Percentiles rank a stretch among this genome's conserved stretches.
These are phyloP conservation scores for Drosophila murphyi DNA, from an alignment of 1,140 invertebrate genomes.

Conservation along the genomic window DNA sequence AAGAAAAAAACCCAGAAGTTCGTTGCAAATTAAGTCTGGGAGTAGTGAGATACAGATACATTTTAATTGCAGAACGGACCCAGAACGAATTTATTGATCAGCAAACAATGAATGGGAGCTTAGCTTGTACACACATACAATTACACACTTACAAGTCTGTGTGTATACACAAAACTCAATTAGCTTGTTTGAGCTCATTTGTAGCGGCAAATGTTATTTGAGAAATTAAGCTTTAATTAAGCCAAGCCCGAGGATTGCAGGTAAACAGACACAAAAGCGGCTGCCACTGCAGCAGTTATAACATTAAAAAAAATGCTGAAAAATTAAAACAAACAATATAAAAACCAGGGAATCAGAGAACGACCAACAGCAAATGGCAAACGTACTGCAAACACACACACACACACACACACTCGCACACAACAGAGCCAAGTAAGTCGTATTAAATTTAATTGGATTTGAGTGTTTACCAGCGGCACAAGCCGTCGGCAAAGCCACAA, in stretches of 20 bases:
- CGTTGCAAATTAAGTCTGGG: slow-evolving; percentile 31
- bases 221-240: slow-evolving; percentile 77
- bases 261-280: slow-evolving; percentile 52
- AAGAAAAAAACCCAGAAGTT: slow-evolving; percentile 18
- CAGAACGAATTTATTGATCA: slow-evolving; percentile 62
- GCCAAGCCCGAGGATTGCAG: slow-evolving; percentile 55
- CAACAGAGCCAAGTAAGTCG: slow-evolving; percentile 79
- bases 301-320: slow-evolving; percentile 53
- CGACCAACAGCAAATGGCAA: slow-evolving; percentile 70
- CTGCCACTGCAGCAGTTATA: slow-evolving; percentile 47
- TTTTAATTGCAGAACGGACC: slow-evolving; percentile 24
- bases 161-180: slow-evolving; percentile 53
- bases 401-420: slow-evolving; percentile 35
- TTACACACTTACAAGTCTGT: neutral
- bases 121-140: slow-evolving; percentile 18
- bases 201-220: slow-evolving; percentile 66
- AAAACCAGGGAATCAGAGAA: slow-evolving; percentile 42
- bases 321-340: slow-evolving; percentile 64
- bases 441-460: slow-evolving; percentile 84
- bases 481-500: slow-evolving; percentile 67
- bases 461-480: slow-evolving; percentile 82
- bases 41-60: slow-evolving; percentile 24
- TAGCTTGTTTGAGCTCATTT: slow-evolving; percentile 71
- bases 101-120: slow-evolving; percentile 10
- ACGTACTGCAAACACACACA: slow-evolving; percentile 53